Base-by-base conservation (phyloP, 1,140 invertebrate species). In the Penaeus chinensis region DNA sequence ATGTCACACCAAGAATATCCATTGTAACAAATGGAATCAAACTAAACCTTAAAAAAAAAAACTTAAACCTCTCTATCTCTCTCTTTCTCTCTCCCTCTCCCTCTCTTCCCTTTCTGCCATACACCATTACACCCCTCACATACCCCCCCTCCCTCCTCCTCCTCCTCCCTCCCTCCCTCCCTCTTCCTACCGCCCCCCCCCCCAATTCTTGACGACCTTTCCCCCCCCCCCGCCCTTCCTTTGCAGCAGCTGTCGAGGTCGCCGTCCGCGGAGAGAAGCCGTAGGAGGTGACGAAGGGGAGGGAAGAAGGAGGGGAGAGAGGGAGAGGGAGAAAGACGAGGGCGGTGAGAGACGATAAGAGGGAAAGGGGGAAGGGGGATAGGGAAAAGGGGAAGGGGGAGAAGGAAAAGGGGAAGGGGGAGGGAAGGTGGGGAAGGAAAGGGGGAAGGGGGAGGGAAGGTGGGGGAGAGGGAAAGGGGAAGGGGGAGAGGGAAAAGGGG, bases 171-270 rank as follows among this genome's bases (percentile, higher is more conserved):
- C 19, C 11, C 76, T 4, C 24, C 19, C 4, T n/a, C 60, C 22
- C 16, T 60, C n/a, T 22, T 60, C 47, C 77, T 80, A 7, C 61
- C 63, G 19, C 71, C 10, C 20, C 13, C 71, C 32, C 42, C 24
- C 69, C n/a, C 19, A 7, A 3, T 37, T 24, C 37, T 18, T 37
- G 24, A 24, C 16, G 16, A 24, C n/a, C 69, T 27, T 24, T 37
- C 24, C 16, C 37, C 69, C 69, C 69, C 37, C 10, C 32, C 60
- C 65, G 16, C 37, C 65, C 4, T 69, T 62, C 63, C 62, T 47
- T 71, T 83, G 65, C 82, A 47, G 54, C 82, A 83, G 82, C 82
- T 83, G 82, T 37, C 37, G 82, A 74, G 66, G 82, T 74, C 82
- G 66, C 27, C 42, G 82, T 22, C 76, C 76, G 76, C 37, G 2